Percentiles rank a stretch among this genome's conserved stretches.
These are phyloP conservation scores for Pelochelys cantorii DNA, from an alignment of 2,797 vertebrate genomes.

Conservation along the genomic window DNA sequence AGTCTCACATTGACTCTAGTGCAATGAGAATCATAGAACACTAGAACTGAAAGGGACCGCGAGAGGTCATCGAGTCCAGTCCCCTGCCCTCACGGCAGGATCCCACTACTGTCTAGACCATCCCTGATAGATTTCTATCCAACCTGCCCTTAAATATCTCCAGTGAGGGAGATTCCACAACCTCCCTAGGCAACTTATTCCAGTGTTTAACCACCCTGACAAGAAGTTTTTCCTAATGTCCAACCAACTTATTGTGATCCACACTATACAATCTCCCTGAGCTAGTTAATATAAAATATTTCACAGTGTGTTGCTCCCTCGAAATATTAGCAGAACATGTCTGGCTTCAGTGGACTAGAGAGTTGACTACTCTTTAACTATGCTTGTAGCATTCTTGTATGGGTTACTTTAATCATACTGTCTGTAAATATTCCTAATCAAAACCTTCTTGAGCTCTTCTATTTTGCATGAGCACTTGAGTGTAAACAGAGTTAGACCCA, in stretches of 20 bases:
- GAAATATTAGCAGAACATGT: conserved; percentile 5
- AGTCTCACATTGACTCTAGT: not conserved
- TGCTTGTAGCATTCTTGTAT: not conserved
- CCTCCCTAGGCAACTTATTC: no score
- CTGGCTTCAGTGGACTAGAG: not conserved
- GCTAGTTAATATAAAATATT: not conserved
- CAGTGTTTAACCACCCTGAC: no score
- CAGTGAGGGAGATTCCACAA: no score
- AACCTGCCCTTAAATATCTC: no score
- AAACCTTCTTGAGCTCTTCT: not conserved
- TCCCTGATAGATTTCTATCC: no score
- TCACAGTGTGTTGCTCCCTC: not conserved
- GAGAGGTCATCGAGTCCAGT: no score
- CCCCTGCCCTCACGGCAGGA: no score
- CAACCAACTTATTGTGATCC: not conserved
- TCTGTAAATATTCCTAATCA: not conserved
- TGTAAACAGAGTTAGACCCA: not conserved
- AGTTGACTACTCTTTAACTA: not conserved
- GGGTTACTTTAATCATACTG: conserved; percentile 13
- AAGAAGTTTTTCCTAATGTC: not conserved
- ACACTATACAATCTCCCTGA: not conserved
- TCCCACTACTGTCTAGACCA: no score
- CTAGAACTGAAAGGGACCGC: no score
- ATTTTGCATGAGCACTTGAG: not conserved
- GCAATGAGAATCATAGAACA: no score